Evolutionary conservation across 2,113 vertebrate genomes (phyloP).

Genomic region (Epinephelus cyanopodus): DNA sequence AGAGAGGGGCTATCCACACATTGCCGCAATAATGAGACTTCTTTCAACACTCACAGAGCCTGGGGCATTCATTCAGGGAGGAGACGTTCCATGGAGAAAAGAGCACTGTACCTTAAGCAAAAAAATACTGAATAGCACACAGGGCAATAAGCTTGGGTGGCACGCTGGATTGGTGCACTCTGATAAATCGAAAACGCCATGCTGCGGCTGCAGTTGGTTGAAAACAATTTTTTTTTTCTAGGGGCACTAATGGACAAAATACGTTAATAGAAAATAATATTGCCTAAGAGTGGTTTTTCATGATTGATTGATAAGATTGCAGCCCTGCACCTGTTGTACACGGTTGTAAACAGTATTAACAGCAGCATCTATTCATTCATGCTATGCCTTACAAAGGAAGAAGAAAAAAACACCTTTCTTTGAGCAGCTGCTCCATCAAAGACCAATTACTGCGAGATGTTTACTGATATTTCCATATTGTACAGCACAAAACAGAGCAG

Average conservation of each 20-base stretch:
- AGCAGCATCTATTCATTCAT: constrained; percentile 39
- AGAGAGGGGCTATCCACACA: constrained; percentile 68
- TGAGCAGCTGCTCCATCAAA: constrained; percentile 43
- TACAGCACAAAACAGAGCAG: constrained; percentile 34
- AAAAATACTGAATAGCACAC: constrained; percentile 66
- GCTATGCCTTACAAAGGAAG: constrained; percentile 23
- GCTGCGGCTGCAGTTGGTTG: constrained; percentile 28
- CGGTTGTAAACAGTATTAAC: constrained; percentile 32
- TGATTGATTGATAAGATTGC: constrained; percentile 53
- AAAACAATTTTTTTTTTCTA: constrained; percentile 53
- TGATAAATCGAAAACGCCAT: constrained; percentile 62
- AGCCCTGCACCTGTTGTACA: constrained; percentile 54
- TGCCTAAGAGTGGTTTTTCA: constrained; percentile 35
- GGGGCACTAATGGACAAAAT: constrained; percentile 60
- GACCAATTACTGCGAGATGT: constrained; percentile 35
- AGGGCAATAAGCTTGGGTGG: constrained; percentile 58
- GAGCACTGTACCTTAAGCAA: constrained; percentile 78
- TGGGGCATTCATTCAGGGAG: constrained; percentile 76
- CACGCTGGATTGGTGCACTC: constrained; percentile 50
- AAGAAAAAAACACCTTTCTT: constrained; percentile 27
- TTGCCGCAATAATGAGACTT: constrained; percentile 79
- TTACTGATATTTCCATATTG: constrained; percentile 46
- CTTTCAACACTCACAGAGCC: constrained; percentile 78
- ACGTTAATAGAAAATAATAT: constrained; percentile 40
- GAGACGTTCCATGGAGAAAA: constrained; percentile 74